Conservation (phyloP, 2,888 invertebrate species). For the Phytoseiulus persimilis region DNA sequence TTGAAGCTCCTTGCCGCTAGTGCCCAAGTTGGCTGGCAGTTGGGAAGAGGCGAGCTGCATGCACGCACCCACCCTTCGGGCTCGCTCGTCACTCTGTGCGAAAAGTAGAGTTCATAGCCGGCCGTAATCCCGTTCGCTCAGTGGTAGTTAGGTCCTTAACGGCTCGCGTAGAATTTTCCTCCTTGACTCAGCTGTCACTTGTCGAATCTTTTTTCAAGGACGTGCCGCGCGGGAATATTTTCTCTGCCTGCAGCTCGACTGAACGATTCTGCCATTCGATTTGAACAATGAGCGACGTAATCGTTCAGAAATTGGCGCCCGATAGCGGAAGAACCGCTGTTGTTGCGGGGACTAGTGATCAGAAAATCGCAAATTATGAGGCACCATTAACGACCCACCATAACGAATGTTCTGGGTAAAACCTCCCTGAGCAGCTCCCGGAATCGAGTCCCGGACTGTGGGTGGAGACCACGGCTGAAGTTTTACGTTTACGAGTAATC, state of each 20-base stretch:
- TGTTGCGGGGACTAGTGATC: neutral
- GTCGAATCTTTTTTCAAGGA: neutral
- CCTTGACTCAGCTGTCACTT: neutral
- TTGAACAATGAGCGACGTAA: neutral
- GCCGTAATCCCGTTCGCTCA: neutral
- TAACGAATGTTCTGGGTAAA: too few relatives aligned
- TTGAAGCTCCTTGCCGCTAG: neutral
- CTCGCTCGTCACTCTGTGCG: neutral
- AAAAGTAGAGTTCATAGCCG: neutral
- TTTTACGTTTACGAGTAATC: neutral
- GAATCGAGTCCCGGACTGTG: too few relatives aligned
- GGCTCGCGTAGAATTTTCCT: neutral
- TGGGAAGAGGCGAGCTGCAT: neutral
- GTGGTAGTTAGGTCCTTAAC: neutral
- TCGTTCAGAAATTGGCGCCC: neutral
- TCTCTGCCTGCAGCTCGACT: neutral
- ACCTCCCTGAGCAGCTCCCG: too few relatives aligned
- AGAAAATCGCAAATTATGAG: too few relatives aligned
- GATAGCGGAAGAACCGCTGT: neutral
- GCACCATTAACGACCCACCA: too few relatives aligned
- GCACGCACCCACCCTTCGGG: neutral
- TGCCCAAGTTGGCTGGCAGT: neutral
- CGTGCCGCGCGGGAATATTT: neutral
- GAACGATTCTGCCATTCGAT: neutral
- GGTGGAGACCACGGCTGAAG: too few relatives aligned